Evolutionary conservation across 2,797 vertebrate species (phyloP).

Genomic region (Melanotaenia maccullochi): DNA sequence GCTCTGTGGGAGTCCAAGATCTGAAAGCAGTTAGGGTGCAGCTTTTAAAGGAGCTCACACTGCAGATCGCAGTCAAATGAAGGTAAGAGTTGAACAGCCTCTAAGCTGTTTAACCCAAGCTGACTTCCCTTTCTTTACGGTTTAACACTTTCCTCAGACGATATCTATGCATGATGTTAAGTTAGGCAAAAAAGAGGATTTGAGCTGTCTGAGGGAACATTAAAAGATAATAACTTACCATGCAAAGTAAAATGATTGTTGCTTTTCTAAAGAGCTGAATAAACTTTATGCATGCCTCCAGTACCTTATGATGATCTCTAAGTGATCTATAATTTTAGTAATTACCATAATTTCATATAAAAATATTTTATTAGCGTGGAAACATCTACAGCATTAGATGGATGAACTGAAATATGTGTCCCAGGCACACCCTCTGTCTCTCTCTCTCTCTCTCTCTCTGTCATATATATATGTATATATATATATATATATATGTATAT

Average conservation of each 20-base stretch:
- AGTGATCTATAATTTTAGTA: too few species aligned
- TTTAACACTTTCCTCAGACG: conserved; percentile 5
- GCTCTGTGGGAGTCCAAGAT: conserved; percentile 47
- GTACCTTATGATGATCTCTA: too few species aligned
- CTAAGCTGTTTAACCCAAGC: conserved; percentile 21
- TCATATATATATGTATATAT: too few species aligned
- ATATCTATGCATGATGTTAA: background rate
- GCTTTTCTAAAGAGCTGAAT: too few species aligned
- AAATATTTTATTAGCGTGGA: too few species aligned
- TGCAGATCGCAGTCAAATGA: conserved; percentile 41
- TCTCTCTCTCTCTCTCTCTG: too few species aligned
- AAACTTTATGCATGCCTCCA: too few species aligned
- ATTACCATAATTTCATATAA: too few species aligned
- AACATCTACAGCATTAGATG: too few species aligned
- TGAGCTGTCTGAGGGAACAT: conserved; percentile 1
- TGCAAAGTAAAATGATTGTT: background rate
- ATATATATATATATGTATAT: too few species aligned
- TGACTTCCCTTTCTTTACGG: conserved; percentile 24
- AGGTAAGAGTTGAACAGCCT: conserved; percentile 48
- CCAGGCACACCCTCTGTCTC: too few species aligned
- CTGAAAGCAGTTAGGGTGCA: conserved; percentile 43
- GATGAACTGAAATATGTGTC: too few species aligned
- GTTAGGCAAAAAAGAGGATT: background rate
- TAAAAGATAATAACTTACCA: conserved; percentile 3
- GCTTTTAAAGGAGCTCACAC: conserved; percentile 40